A percentile compares a stretch with the other conserved stretches of the same genome.
phyloP scores from a whole-genome alignment of 2,888 invertebrate species.

The Caenorhabditis japonica region DNA sequence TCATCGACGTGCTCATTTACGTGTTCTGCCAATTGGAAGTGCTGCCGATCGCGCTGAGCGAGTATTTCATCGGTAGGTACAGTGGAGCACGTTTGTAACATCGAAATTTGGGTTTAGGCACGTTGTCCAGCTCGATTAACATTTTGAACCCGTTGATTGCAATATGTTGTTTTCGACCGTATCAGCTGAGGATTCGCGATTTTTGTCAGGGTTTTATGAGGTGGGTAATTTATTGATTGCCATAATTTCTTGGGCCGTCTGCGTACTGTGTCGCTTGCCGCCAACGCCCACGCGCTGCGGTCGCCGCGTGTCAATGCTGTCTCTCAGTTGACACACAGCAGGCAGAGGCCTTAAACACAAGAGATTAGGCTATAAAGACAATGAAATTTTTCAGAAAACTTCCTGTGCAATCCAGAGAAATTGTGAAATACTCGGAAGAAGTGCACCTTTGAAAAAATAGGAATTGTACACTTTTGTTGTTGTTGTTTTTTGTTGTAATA shows the following conservation, averaged over 20 bases:
- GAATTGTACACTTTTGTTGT: too few relatives aligned
- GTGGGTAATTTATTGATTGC: slow-evolving; percentile 9
- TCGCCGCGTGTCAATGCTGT: too few relatives aligned
- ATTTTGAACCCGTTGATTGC: slow-evolving; percentile 10
- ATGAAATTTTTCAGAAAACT: slow-evolving; percentile 12
- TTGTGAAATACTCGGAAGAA: too few relatives aligned
- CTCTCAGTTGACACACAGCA: too few relatives aligned
- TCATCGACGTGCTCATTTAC: slow-evolving; percentile 9
- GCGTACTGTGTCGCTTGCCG: too few relatives aligned
- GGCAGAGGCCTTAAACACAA: too few relatives aligned
- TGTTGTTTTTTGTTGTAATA: too few relatives aligned
- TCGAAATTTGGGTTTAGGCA: neutral
- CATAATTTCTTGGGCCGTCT: too few relatives aligned
- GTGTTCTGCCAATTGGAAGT: neutral
- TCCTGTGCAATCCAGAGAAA: neutral
- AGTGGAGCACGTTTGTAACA: too few relatives aligned
- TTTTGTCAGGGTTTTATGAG: neutral
- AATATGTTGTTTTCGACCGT: slow-evolving; percentile 1
- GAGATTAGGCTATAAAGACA: too few relatives aligned
- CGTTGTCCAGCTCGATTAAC: slow-evolving; percentile 7
- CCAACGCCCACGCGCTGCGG: too few relatives aligned
- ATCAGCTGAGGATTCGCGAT: neutral
- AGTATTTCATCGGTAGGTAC: slow-evolving; percentile 1
- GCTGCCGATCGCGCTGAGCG: neutral
- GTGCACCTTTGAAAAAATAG: too few relatives aligned